Base-by-base conservation (phyloP, 2,797 vertebrate species). In the Anguilla marmorata region DNA sequence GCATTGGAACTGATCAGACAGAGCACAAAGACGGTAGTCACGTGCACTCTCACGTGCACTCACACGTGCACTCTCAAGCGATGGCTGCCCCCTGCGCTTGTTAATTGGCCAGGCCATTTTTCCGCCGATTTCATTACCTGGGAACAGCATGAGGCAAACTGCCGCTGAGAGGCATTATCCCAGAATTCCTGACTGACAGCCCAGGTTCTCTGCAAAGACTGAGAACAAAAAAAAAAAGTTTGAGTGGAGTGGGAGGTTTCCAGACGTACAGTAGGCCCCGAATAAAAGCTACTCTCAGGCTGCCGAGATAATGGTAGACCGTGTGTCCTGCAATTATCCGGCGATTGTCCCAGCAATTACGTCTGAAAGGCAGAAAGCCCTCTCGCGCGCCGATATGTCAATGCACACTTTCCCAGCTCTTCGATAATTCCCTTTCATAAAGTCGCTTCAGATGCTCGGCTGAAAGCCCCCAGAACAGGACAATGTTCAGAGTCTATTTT, bases 261-360 rank as follows among this genome's bases (percentile, higher is more conserved):
- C 3, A 41, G 41, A 37, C 16, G 30, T 45, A 45, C 41, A 0
- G 41, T 37, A 79, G 74, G 30, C 41, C 74, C 16, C 45, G 74
- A 41, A 45, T 79, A 4, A 41, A 79, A 45, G 45, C 16, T 14
- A 45, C 74, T 6, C 74, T 79, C 74, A 41, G 0, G 74, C 74
- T 79, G 74, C 45, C 74, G 45, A 19, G 45, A 7, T 79, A 79
- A 79, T 79, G 19, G 74, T 45, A 79, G 74, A 45, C 33, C 48
- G n/a, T n/a, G 24, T 82, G 79, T 21, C 5, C 41, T 50, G 33
- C 79, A 82, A 82, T 82, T 82, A 82, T 82, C 41, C 48, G 24
- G 21, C 79, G 48, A 82, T 48, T 82, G 79, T 82, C 41, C 79
- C 48, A 9, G 79, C 79, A 82, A 50, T 82, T 82, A 48, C 48